Base-by-base conservation (phyloP, 1,140 invertebrate genomes). In the Drosophila subpulchrella region DNA sequence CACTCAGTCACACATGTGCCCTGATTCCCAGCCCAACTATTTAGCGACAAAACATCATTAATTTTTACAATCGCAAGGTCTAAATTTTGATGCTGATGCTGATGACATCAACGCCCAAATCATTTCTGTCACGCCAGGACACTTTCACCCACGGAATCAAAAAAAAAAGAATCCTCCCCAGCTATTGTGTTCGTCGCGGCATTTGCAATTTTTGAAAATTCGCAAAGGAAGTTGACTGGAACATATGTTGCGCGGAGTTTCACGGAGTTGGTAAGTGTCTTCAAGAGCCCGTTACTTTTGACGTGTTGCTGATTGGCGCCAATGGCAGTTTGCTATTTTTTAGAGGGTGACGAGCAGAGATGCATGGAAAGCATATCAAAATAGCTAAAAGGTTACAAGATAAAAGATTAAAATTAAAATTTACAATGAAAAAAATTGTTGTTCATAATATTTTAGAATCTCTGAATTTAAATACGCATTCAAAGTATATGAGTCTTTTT, bases 81-180 rank as follows among this genome's bases (percentile, higher is more conserved):
- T 67, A 47, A 48, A 76, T 70, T 78, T 70, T 75, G 60, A 75
- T 76, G 73, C 54, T 70, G 81, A 74, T 85, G 82, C 79, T 84
- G 73, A 77, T 85, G 67, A 83, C 73, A 85, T 84, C 76, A 83
- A 85, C 82, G 82, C 83, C 83, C 83, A 82, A 82, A 54, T 88
- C 82, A 77, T 77, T 61, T 77, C 53, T 50, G 63, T 59, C 74
- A 77, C 75, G 56, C 73, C 83, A 88, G 59, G 58, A 88, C 55
- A 79, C 83, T 88, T 88, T 88, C 79, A 62, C 83, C 65, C 61
- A 62, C 12, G 27, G 30, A 24, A 24, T 46, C 42, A 3, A 15
- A 6, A 42, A 15, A n/a, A 39, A 13, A 12, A 3, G 27, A 36
- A 39, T 68, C 56, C 59, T 70, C 38, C 46, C 50, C 24, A 13